Conservation (phyloP, 2,113 vertebrate genomes). For the Pedetes capensis region DNA sequence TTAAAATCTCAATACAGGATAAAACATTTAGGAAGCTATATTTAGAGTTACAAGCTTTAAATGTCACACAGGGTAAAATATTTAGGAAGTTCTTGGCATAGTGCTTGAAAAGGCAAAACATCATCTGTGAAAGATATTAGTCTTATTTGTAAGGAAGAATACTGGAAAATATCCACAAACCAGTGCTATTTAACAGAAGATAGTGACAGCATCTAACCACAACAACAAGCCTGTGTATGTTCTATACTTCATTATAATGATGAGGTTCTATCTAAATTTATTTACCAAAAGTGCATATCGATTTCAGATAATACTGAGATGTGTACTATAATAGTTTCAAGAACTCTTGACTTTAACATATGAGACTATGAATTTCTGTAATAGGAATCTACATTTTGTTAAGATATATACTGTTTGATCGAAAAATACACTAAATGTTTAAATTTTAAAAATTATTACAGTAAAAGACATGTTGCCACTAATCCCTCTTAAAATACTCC, state of each 20-base stretch:
- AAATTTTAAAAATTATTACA: too few relatives aligned
- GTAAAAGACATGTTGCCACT: too few relatives aligned
- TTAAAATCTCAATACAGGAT: background rate
- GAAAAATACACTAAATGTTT: too few relatives aligned
- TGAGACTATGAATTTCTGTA: background rate
- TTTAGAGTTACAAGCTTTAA: background rate
- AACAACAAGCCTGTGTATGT: background rate
- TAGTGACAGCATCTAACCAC: too few relatives aligned
- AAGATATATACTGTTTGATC: too few relatives aligned
- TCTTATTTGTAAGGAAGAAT: constrained; percentile 2
- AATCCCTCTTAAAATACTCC: too few relatives aligned
- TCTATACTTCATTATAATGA: background rate
- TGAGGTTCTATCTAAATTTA: background rate
- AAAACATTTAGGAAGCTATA: background rate
- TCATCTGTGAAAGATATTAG: background rate
- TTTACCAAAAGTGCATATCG: background rate
- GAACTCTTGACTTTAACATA: background rate
- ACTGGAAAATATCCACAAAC: background rate
- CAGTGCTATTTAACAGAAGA: background rate
- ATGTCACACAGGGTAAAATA: background rate
- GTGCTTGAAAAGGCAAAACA: background rate
- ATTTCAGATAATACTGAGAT: background rate
- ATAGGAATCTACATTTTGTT: background rate
- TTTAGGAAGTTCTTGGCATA: background rate
- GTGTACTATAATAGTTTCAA: background rate